Evolutionary conservation across 2,113 vertebrate species (phyloP).

Genomic region (Phaethon lepturus): DNA sequence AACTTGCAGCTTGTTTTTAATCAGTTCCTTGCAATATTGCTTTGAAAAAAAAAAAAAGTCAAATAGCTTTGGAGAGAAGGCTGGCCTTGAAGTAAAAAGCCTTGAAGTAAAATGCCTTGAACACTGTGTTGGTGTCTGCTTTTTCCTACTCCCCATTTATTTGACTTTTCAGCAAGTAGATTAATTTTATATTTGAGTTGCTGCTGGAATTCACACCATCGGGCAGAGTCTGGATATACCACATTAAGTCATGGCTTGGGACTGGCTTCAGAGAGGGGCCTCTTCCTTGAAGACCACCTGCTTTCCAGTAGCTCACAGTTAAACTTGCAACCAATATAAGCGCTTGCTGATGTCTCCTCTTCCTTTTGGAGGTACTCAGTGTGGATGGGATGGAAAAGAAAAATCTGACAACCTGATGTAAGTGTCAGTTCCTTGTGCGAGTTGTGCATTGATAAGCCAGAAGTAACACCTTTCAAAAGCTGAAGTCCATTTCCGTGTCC

Average conservation of each 20-base stretch:
- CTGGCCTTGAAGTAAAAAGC: not conserved
- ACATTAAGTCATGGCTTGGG: not conserved
- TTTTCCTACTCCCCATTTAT: not conserved
- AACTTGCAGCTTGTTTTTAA: constrained; percentile 30
- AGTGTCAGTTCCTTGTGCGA: not conserved
- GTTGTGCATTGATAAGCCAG: not conserved
- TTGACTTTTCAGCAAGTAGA: not conserved
- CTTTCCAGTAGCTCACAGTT: not conserved
- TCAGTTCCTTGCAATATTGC: not conserved
- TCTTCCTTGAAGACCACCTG: not conserved
- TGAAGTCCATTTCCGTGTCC: not conserved
- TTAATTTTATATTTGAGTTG: not conserved
- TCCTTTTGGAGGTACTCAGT: not conserved
- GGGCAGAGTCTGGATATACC: not conserved
- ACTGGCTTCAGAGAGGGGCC: not conserved
- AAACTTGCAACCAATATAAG: accelerated
- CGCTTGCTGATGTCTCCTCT: not conserved
- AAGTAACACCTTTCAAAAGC: not conserved
- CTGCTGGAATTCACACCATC: not conserved
- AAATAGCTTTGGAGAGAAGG: constrained; percentile 29
- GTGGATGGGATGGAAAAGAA: not conserved
- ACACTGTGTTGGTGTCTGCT: not conserved
- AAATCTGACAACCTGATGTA: not conserved
- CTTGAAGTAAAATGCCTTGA: not conserved
- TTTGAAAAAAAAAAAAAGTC: not conserved